Base-by-base conservation (phyloP, 2,113 vertebrate species). In the Notarius lentiginosus region DNA sequence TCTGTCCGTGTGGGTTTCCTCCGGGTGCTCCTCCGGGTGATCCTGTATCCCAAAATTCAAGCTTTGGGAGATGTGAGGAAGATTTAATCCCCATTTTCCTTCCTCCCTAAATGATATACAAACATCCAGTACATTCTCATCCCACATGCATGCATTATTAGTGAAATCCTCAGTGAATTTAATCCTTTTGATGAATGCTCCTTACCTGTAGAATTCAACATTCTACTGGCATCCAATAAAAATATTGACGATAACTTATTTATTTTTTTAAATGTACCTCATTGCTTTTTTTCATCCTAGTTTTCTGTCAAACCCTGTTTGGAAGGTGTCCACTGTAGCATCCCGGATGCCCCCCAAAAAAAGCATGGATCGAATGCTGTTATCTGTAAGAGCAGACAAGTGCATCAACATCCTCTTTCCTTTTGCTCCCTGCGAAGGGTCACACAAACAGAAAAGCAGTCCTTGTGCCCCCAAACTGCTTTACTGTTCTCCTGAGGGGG, bases 391-490 rank as follows among this genome's bases (percentile, higher is more conserved):
- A 94, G 93, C 94, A 95, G 93, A 92, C 82, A n/a, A 90, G 73
- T 79, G 92, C 91, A 77, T 90, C n/a, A 73, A 84, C 75, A 91
- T 95, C 94, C 94, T 95, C 92, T 94, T 95, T 95, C 95, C 94
- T 94, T 89, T 90, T 84, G 93, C 91, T 88, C 87, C 83, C 87
- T 92, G 94, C 91, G 83, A 94, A 89, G 91, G 95, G 94, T 95
- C 93, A 92, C 83, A 89, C 91, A 94, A 94, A 95, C 94, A 94
- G 89, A 89, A 89, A 88, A 91, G 91, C 93, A 91, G 90, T 91
- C 76, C 87, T 87, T 89, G 89, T 91, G 90, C 87, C 91, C 92
- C 87, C 83, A 83, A 84, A 89, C 88, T 77, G 90, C 79, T 87
- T 83, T 83, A 90, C 63, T 79, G 88, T 85, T 82, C 92, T 91